phyloP scores from a whole-genome alignment of 2,888 invertebrate species.

The Epiblema foenella region DNA sequence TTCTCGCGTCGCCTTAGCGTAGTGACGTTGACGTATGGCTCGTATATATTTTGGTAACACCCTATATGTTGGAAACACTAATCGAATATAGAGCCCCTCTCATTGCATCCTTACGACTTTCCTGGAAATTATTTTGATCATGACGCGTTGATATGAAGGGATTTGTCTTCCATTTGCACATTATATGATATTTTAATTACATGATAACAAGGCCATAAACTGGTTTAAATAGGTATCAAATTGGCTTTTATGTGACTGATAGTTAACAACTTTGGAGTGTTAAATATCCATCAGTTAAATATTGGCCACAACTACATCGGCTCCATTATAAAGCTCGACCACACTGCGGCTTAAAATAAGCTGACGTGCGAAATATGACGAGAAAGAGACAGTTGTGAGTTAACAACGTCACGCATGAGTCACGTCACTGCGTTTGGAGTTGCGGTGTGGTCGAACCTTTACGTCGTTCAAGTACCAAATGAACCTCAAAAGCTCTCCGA shows the following conservation, averaged over 20 bases:
- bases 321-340: background rate
- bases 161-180: background rate
- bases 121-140: background rate
- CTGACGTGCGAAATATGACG: background rate
- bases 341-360: background rate
- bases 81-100: conserved; percentile 66
- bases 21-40: conserved; percentile 66
- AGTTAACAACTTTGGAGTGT: too few relatives aligned
- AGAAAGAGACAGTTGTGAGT: too few relatives aligned
- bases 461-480: too few relatives aligned
- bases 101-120: conserved; percentile 10
- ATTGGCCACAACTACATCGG: background rate
- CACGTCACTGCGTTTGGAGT: too few relatives aligned
- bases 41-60: conserved; percentile 55
- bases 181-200: background rate
- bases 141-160: background rate
- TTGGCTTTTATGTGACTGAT: too few relatives aligned
- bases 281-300: background rate
- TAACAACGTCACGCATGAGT: too few relatives aligned
- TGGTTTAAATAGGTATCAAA: too few relatives aligned
- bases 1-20: conserved; percentile 52
- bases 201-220: background rate
- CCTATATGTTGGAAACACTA: conserved; percentile 58
- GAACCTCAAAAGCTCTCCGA: too few relatives aligned
- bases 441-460: too few relatives aligned